Conservation (phyloP, 2,113 vertebrate species). For the Desmodus rotundus region DNA sequence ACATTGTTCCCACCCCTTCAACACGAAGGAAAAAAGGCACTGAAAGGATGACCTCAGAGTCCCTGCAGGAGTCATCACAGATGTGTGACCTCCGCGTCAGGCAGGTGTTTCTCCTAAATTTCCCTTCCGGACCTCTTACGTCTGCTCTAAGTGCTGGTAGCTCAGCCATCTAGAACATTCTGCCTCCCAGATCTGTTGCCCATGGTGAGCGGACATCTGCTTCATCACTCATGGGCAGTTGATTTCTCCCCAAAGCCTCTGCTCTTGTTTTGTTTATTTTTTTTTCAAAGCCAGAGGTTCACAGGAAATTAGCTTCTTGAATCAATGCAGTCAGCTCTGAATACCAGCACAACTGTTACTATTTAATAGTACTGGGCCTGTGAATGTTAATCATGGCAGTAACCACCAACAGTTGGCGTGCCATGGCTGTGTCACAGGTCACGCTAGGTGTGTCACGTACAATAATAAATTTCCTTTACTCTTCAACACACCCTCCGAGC, state of each 20-base stretch:
- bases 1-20: background rate
- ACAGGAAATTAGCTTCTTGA: background rate
- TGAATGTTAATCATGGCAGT: too few species aligned
- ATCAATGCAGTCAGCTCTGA: background rate
- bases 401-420: background rate
- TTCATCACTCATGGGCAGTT: background rate
- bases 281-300: background rate
- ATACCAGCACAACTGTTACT: background rate
- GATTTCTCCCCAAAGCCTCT: background rate
- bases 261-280: background rate
- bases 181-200: background rate
- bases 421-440: background rate
- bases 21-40: background rate
- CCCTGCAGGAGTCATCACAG: background rate
- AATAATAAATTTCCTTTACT: background rate
- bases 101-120: background rate
- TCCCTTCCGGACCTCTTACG: background rate
- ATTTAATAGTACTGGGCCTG: fast-evolving
- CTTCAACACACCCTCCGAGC: background rate
- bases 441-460: background rate
- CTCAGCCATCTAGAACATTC: conserved; percentile 7
- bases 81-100: background rate
- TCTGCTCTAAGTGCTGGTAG: background rate
- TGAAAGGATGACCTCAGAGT: background rate
- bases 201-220: background rate